phyloP scores from a whole-genome alignment of 2,888 invertebrate species.

The Xylophagus ater region DNA sequence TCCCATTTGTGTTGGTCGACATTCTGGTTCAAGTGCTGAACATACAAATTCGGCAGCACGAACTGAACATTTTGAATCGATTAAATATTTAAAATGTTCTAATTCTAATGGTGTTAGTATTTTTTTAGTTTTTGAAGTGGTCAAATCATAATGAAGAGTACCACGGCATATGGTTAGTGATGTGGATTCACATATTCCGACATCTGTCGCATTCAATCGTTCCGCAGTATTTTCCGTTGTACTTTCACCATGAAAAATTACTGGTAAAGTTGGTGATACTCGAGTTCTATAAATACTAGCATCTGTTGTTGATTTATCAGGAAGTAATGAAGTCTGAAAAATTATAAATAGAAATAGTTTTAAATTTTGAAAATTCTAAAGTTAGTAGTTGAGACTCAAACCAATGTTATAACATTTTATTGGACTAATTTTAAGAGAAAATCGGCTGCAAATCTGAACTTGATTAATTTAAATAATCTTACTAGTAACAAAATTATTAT shows the following conservation, averaged over 20 bases:
- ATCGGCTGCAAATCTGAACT: too few relatives aligned
- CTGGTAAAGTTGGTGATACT: conserved; percentile 54
- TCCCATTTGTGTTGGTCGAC: conserved; percentile 47
- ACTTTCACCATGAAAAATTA: conserved; percentile 36
- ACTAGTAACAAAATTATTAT: too few relatives aligned
- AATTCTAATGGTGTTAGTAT: conserved; percentile 30
- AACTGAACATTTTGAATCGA: conserved; percentile 52
- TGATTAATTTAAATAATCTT: too few relatives aligned
- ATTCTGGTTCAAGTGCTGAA: conserved; percentile 54
- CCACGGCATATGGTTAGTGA: conserved; percentile 45
- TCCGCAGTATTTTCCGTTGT: conserved; percentile 23
- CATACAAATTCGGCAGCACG: conserved; percentile 52
- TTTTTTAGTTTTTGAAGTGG: conserved; percentile 37
- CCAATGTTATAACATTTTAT: too few relatives aligned
- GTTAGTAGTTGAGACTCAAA: too few relatives aligned
- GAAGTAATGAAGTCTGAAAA: conserved; percentile 24
- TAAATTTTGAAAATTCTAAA: too few relatives aligned
- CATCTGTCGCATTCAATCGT: conserved; percentile 13
- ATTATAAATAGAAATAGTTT: not conserved
- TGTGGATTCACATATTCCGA: conserved; percentile 33
- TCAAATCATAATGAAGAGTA: conserved; percentile 54
- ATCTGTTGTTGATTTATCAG: conserved; percentile 39
- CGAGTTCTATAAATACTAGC: conserved; percentile 43
- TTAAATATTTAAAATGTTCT: conserved; percentile 48
- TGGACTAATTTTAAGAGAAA: too few relatives aligned